These are phyloP conservation scores for Fissipunctia ypsillon DNA, from an alignment of 2,888 invertebrate genomes.

Conservation along the genomic window DNA sequence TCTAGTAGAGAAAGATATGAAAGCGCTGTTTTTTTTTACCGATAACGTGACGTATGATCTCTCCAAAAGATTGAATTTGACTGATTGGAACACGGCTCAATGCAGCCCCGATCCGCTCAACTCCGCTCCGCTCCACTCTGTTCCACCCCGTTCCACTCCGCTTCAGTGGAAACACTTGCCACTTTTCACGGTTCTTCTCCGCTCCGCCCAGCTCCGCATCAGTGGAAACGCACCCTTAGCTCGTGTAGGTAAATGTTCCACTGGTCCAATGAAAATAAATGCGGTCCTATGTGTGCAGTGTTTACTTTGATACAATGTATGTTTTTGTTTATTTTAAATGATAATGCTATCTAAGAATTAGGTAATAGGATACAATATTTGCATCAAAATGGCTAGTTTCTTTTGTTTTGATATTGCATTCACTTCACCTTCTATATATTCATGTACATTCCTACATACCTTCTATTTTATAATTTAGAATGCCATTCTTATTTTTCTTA, in stretches of 20 bases:
- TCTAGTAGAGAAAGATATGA: too few species aligned
- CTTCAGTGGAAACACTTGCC: too few species aligned
- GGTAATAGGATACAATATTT: slow-evolving; percentile 14
- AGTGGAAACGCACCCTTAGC: too few species aligned
- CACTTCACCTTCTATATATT: slow-evolving; percentile 1
- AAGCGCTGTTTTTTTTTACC: too few species aligned
- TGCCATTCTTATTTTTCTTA: background rate
- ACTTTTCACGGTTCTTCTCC: too few species aligned
- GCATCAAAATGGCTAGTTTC: background rate
- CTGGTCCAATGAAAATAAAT: slow-evolving; percentile 1
- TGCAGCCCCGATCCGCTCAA: too few species aligned
- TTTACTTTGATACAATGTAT: slow-evolving; percentile 20
- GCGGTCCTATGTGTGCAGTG: background rate
- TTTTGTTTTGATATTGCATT: slow-evolving; percentile 18
- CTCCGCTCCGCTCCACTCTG: too few species aligned
- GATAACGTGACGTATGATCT: too few species aligned
- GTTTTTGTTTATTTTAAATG: slow-evolving; percentile 30
- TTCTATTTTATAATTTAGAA: background rate
- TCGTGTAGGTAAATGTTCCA: background rate
- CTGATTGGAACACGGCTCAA: too few species aligned
- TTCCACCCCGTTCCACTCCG: too few species aligned
- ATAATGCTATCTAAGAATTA: slow-evolving; percentile 29
- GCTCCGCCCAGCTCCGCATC: too few species aligned
- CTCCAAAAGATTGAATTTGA: too few species aligned
- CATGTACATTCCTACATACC: background rate